Conservation (phyloP, 2,797 vertebrate genomes). For the Neopelma chrysocephalum region DNA sequence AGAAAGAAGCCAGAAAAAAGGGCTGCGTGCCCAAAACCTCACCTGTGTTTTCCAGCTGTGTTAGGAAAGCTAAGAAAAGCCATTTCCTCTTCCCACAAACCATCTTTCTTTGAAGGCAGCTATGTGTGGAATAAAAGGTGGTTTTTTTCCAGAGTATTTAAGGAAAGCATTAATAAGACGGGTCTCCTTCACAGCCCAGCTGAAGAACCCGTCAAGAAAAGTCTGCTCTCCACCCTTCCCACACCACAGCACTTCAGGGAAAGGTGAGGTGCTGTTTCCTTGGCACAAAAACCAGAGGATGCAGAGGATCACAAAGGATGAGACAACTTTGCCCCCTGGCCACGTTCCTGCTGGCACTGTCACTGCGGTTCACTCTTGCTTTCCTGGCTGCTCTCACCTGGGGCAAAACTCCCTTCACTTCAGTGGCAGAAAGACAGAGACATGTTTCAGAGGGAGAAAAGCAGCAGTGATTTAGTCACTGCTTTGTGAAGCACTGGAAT, state of each 20-base stretch:
- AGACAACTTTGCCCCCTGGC: neutral
- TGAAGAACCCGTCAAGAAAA: neutral
- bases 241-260: neutral
- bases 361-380: neutral
- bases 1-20: conserved; percentile 25
- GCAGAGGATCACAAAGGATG: neutral
- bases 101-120: conserved; percentile 37
- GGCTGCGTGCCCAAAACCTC: conserved; percentile 46
- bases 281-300: neutral
- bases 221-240: neutral
- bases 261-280: neutral
- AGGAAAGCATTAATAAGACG: neutral
- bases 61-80: conserved; percentile 44
- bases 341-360: neutral
- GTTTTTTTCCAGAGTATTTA: conserved; percentile 1
- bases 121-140: conserved; percentile 15
- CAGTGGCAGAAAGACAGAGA: neutral
- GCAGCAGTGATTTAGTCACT: neutral
- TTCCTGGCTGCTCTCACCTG: neutral
- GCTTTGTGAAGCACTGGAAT: neutral
- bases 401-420: neutral
- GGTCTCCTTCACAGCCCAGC: neutral
- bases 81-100: conserved; percentile 49
- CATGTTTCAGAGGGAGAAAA: neutral
- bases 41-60: conserved; percentile 47